Evolutionary conservation across 2,113 vertebrate species (phyloP).

Genomic region (Microcebus tavaratra): DNA sequence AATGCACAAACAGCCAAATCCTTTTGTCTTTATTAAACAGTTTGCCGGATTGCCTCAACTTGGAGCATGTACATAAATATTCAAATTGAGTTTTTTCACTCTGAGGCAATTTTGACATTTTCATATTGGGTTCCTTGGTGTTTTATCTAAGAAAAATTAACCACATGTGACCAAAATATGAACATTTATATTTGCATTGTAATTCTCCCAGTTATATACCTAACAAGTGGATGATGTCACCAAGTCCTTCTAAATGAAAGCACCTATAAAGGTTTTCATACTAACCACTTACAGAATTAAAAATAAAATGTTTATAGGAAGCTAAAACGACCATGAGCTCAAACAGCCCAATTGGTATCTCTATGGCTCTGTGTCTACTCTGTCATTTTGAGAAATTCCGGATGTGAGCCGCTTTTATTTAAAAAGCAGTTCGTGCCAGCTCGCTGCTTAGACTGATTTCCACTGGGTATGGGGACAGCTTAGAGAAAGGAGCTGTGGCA

Average conservation of each 20-base stretch:
- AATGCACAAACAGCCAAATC: slow-evolving; percentile 64
- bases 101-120: slow-evolving; percentile 75
- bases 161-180: slow-evolving; percentile 55
- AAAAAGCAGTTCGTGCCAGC: not conserved
- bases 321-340: not conserved
- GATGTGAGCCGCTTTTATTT: not conserved
- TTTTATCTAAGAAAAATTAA: slow-evolving; percentile 69
- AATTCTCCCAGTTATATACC: slow-evolving; percentile 38
- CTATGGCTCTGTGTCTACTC: not conserved
- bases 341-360: not conserved
- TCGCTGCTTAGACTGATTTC: not conserved
- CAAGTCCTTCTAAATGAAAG: slow-evolving; percentile 28
- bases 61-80: slow-evolving; percentile 72
- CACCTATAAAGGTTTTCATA: not conserved
- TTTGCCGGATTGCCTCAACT: slow-evolving; percentile 68
- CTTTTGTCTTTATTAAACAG: slow-evolving; percentile 77
- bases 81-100: slow-evolving; percentile 75
- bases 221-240: slow-evolving; percentile 23
- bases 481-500: fast-evolving
- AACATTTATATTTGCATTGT: slow-evolving; percentile 54
- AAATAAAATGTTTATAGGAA: slow-evolving; percentile 34
- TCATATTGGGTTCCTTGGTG: slow-evolving; percentile 60
- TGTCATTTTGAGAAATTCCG: not conserved
- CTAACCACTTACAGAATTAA: slow-evolving; percentile 33
- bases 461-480: not conserved